phyloP scores from a whole-genome alignment of 1,140 invertebrate genomes.

The Cotesia chilonis region DNA sequence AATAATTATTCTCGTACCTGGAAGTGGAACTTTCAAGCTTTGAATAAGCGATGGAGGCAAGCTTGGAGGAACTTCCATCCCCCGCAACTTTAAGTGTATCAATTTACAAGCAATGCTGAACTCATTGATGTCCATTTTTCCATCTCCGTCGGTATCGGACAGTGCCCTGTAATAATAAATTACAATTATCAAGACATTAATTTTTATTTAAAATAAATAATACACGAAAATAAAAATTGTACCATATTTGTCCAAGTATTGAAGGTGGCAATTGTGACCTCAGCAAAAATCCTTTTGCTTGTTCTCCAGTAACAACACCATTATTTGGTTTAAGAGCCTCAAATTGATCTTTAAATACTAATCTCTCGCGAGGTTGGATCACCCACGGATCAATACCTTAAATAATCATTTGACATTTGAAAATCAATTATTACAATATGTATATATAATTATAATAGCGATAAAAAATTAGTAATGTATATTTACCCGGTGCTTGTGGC shows the following conservation, averaged over 20 bases:
- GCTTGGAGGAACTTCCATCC: conserved; percentile 86
- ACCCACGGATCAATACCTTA: conserved; percentile 81
- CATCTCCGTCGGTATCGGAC: conserved; percentile 95
- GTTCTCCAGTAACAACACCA: conserved; percentile 91
- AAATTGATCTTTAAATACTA: conserved; percentile 92
- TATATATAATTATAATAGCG: conserved; percentile 11
- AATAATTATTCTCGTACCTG: conserved; percentile 53
- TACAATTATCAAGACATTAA: not conserved
- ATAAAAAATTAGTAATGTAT: conserved; percentile 17
- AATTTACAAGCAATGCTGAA: conserved; percentile 98
- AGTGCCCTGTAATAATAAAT: conserved; percentile 74
- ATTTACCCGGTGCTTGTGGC: conserved; percentile 42
- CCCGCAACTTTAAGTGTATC: conserved; percentile 92
- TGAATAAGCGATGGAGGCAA: conserved; percentile 81
- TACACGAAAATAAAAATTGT: conserved; percentile 47
- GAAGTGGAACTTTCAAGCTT: conserved; percentile 68
- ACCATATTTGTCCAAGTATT: conserved; percentile 95
- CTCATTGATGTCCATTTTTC: conserved; percentile 95
- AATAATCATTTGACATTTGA: conserved; percentile 24
- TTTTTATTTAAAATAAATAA: not conserved
- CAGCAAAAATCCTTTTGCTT: conserved; percentile 93
- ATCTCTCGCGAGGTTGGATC: conserved; percentile 85
- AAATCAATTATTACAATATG: too few relatives aligned
- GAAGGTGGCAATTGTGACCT: conserved; percentile 89
- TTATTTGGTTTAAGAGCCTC: conserved; percentile 84